A percentile compares a stretch with the other conserved stretches of the same genome.
Conservation (phyloP, 2,797 vertebrate genomes). For the Platyrinchus mystaceus region DNA sequence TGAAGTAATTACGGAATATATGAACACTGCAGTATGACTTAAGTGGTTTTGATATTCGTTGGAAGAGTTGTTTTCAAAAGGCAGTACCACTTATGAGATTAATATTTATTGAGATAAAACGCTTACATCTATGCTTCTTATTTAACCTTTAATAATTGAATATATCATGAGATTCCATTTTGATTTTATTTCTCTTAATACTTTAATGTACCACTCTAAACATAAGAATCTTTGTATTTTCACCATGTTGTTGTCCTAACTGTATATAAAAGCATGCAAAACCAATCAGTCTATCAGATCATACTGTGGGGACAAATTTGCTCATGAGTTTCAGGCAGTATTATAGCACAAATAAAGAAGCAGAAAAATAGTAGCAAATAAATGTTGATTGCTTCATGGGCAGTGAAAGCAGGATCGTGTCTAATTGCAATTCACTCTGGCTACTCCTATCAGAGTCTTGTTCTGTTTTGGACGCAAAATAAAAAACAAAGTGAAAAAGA, state of each 20-base stretch:
- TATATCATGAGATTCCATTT: background rate
- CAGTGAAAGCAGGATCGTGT: background rate
- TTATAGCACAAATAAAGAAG: background rate
- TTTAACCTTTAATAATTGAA: slow-evolving; percentile 36
- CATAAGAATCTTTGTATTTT: background rate
- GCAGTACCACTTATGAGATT: background rate
- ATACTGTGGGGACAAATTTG: background rate
- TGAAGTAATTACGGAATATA: slow-evolving; percentile 10
- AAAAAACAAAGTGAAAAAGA: background rate
- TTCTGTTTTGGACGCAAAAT: background rate
- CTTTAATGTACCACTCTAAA: background rate
- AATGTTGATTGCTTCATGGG: background rate
- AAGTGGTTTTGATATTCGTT: background rate
- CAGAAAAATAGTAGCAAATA: background rate
- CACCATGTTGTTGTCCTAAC: background rate
- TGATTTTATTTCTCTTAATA: background rate
- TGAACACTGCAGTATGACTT: background rate
- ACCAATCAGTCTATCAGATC: background rate
- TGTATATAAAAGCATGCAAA: background rate
- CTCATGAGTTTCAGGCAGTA: background rate
- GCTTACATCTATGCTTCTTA: background rate
- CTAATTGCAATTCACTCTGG: background rate
- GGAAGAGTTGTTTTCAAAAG: background rate
- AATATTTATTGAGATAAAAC: slow-evolving; percentile 3
- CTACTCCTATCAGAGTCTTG: background rate